Conservation (phyloP, 2,797 vertebrate species). For the Oreonectes daqikongensis region DNA sequence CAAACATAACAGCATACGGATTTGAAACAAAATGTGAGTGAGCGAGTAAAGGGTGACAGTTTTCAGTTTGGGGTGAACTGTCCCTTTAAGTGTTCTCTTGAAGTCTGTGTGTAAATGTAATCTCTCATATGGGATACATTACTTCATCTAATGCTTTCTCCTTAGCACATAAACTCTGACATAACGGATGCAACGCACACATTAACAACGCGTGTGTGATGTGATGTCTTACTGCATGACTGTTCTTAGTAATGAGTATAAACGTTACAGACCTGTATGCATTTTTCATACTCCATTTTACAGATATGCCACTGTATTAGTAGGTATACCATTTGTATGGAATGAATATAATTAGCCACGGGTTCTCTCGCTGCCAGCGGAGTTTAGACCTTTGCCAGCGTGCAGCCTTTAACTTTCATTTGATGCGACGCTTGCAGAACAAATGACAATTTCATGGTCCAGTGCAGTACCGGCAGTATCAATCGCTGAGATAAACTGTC, state of each 20-base stretch:
- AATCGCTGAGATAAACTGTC: conserved; percentile 72
- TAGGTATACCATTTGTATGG: conserved; percentile 62
- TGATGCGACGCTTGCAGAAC: conserved; percentile 78
- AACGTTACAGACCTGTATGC: conserved; percentile 47
- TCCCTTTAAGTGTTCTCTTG: conserved; percentile 25
- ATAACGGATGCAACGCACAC: conserved; percentile 20
- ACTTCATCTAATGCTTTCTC: conserved; percentile 66
- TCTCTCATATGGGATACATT: conserved; percentile 74
- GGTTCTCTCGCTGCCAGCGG: conserved; percentile 69
- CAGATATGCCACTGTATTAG: conserved; percentile 55
- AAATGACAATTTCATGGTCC: conserved; percentile 81
- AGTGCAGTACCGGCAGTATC: conserved; percentile 73
- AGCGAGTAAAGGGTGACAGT: conserved; percentile 5
- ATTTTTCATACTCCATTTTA: conserved; percentile 56
- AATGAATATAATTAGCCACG: conserved; percentile 74
- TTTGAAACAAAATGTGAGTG: background rate
- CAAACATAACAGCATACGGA: background rate
- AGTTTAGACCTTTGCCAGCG: conserved; percentile 67
- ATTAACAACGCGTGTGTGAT: conserved; percentile 23
- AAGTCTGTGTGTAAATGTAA: conserved; percentile 74
- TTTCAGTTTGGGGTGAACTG: conserved; percentile 52
- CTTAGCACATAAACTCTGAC: conserved; percentile 41
- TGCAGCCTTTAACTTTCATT: conserved; percentile 74
- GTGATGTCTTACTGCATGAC: conserved; percentile 46
- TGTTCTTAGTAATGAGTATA: conserved; percentile 48